Base-by-base conservation (phyloP, 35 echinoderm and acorn worm species). In the Hemicentrotus pulcherrimus region DNA sequence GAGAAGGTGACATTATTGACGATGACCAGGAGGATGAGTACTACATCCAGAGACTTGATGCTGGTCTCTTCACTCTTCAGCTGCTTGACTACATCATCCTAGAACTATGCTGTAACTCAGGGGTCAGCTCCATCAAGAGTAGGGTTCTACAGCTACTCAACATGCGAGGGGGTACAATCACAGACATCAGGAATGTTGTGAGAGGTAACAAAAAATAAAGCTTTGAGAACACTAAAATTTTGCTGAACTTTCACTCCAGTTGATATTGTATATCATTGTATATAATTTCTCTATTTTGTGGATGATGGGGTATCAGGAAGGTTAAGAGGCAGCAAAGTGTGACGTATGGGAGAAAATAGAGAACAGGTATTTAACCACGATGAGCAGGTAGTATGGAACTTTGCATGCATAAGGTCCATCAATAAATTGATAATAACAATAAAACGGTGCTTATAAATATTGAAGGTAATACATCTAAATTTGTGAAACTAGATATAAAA, bases 21-120 rank as follows among this genome's bases (percentile, higher is more conserved):
- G 98, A 99, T 87, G 97, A 99, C 48, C 96, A 97, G 88, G 98
- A 99, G 50, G 98, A 99, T 89, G 98, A 99, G 48, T 99, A 97
- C 86, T 99, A 98, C 96, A 92, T 99, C 50, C 95, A 95, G 94
- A 94, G 98, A 61, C 94, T 99, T 55, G 98, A 99, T 60, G 98
- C 97, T 11, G 98, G 98, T 22, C 95, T 99, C 35, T 99, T 99
- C 60, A 96, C 98, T 11, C 86, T 99, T 46, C 98, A 99, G 86
- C 94, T 99, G 89, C 92, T 99, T 9, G 98, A 99, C 48, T 99
- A 96, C 85, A 97, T 98, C 35, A 97, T 99, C 94, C 96, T 99
- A 7, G 98, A 99, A 31, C 94, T 97, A 19, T 97, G 97, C 94
- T 99, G 98, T 78, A 94, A 95, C 58, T 96, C 97, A 2, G 98